These are phyloP conservation scores for Astur gentilis DNA, from an alignment of 2,113 vertebrate species.

Conservation along the genomic window DNA sequence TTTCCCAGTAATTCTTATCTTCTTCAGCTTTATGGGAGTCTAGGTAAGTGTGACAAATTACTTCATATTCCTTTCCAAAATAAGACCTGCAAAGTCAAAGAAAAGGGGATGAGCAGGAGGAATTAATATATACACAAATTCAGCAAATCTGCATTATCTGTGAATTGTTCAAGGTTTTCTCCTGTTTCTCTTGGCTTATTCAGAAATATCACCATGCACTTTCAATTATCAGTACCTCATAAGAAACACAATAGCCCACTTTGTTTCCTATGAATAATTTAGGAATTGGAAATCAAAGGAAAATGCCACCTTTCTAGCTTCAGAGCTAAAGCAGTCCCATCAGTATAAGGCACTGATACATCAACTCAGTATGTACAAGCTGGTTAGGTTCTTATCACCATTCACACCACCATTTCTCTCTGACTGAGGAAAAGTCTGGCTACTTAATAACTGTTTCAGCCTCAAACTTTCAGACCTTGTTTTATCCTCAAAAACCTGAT, in stretches of 20 bases:
- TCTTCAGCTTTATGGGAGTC: conserved; percentile 83
- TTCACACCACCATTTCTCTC: neutral
- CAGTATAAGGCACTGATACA: neutral
- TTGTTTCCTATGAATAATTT: neutral
- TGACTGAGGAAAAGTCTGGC: neutral
- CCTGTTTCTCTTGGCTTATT: neutral
- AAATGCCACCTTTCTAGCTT: neutral
- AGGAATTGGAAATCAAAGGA: neutral
- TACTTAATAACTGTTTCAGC: neutral
- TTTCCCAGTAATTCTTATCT: conserved; percentile 85
- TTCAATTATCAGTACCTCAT: neutral
- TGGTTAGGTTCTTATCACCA: neutral
- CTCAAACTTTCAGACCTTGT: neutral
- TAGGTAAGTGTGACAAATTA: conserved; percentile 84
- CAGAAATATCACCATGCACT: neutral
- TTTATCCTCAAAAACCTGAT: neutral
- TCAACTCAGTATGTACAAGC: rapidly evolving
- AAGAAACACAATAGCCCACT: neutral
- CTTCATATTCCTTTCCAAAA: conserved; percentile 86
- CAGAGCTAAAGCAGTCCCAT: neutral
- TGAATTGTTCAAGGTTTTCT: neutral
- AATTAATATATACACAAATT: neutral
- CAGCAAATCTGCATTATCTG: neutral
- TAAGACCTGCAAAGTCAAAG: conserved; percentile 74
- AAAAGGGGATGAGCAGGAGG: neutral